These are phyloP conservation scores for Taxidea taxus DNA, from an alignment of 2,113 vertebrate species.

Conservation along the genomic window DNA sequence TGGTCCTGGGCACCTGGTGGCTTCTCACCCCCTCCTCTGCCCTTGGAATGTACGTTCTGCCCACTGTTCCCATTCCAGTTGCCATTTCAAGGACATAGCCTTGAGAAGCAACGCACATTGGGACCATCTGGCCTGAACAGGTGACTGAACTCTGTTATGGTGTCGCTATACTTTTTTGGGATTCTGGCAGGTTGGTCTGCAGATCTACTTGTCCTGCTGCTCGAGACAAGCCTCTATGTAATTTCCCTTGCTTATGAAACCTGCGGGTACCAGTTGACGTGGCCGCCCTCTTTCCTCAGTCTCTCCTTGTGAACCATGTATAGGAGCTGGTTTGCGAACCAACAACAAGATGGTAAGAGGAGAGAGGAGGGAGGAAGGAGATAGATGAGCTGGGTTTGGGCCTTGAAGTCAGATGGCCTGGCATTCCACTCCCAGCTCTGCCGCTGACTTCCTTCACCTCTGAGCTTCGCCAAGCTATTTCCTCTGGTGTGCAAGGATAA, in stretches of 20 bases:
- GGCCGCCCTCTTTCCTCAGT: not conserved
- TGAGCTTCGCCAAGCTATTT: not conserved
- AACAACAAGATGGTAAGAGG: not conserved
- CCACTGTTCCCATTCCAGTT: not conserved
- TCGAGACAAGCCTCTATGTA: not conserved
- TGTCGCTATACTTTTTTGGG: not conserved
- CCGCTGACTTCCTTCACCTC: not conserved
- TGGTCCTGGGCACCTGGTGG: too few species aligned
- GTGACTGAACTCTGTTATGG: not conserved
- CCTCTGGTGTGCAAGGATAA: not conserved
- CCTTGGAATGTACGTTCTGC: not conserved
- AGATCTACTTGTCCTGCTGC: not conserved
- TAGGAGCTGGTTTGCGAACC: not conserved
- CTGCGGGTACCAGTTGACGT: not conserved
- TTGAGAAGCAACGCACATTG: not conserved
- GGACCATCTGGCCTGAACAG: not conserved
- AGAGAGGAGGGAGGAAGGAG: not conserved
- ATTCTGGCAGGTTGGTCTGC: not conserved
- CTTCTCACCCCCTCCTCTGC: not conserved
- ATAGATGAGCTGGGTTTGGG: rapidly evolving
- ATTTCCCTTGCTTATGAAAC: not conserved
- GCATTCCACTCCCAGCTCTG: not conserved
- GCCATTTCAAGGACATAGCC: not conserved
- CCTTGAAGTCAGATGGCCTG: too few species aligned
- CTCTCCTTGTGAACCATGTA: not conserved